Evolutionary conservation across 2,797 vertebrate genomes (phyloP).

Genomic region (Morus bassanus): DNA sequence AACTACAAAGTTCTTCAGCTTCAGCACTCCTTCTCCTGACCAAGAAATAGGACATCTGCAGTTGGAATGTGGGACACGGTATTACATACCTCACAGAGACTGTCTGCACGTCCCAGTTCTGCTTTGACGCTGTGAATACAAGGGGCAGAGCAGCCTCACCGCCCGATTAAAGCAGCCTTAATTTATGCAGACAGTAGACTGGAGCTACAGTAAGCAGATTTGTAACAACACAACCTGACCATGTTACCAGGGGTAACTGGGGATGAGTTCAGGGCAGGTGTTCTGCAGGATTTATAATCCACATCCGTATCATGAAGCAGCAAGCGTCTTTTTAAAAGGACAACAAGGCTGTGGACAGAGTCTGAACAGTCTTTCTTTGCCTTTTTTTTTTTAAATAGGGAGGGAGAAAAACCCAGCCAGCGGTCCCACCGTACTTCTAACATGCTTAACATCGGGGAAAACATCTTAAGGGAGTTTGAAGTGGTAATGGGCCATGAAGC

Average conservation of each 20-base stretch:
- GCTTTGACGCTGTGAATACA: not conserved
- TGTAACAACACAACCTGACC: not conserved
- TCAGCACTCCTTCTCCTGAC: not conserved
- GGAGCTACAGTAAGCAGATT: not conserved
- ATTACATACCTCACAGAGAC: not conserved
- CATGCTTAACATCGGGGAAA: constrained; percentile 29
- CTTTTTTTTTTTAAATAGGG: not conserved
- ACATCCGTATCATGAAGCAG: not conserved
- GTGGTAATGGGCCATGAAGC: constrained; percentile 73
- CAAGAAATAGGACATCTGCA: not conserved
- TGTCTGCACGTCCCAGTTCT: not conserved
- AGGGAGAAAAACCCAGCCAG: not conserved
- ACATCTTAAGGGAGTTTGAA: constrained; percentile 62
- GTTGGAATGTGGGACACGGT: not conserved
- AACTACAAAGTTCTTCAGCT: not conserved
- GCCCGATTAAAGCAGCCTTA: not conserved
- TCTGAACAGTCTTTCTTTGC: not conserved
- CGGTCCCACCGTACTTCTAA: constrained; percentile 10
- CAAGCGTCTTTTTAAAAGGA: not conserved
- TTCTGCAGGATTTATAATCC: not conserved
- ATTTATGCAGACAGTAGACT: not conserved
- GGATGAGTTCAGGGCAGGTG: constrained; percentile 25
- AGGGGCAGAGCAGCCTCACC: not conserved
- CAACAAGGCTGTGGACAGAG: not conserved
- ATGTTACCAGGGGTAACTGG: not conserved